Evolutionary conservation across 2,888 invertebrate species (phyloP), one percentile per base, ranked within the genome.

Genomic region (Nemotelus nigrinus): DNA sequence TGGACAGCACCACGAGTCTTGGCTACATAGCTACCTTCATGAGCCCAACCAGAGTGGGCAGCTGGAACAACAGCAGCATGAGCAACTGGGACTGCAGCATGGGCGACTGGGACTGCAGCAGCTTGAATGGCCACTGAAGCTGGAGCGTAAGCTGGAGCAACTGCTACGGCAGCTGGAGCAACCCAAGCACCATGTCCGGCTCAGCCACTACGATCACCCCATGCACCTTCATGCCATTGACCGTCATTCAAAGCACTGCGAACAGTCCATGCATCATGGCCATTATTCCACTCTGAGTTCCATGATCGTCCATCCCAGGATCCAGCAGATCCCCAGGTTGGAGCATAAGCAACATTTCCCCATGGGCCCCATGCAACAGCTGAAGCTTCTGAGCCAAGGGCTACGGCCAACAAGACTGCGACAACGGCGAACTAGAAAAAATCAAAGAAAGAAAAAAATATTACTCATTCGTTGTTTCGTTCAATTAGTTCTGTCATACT

Each of bases 1-100:
- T 88, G 88, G 3, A 87, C 80, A 50, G 88, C 84, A 75, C 88
- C 88, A 79, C 86, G 85, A 68, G 85, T 88, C 60, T 87, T 87
- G 76, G 88, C 87, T 60, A 87, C 87, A 79, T 88, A 87, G 82
- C 87, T 87, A 79, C 60, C 85, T 83, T 82, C 84, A 84, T 63
- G 76, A 7, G 63, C 74, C 41, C 47, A 48, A 2, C 47, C 43
- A 43, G 55, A 44, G n/a, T 58, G 72, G 3, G 63, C 74, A 63
- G 63, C 74, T 63, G 74, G 74, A 41, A 74, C 58, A 3, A 41
- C 81, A 25, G 83, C 81, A 67, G 81, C 80, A 57, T 5, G 57
- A 39, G 63, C n/a, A 25, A 25, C 25, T 41, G 48, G 10, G 41
- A 75, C 43, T 4, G 44, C 64, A 10, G 64, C 43, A 8, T 5